Evolutionary conservation across 1,140 invertebrate genomes (phyloP).

Genomic region (Cotesia typhae): DNA sequence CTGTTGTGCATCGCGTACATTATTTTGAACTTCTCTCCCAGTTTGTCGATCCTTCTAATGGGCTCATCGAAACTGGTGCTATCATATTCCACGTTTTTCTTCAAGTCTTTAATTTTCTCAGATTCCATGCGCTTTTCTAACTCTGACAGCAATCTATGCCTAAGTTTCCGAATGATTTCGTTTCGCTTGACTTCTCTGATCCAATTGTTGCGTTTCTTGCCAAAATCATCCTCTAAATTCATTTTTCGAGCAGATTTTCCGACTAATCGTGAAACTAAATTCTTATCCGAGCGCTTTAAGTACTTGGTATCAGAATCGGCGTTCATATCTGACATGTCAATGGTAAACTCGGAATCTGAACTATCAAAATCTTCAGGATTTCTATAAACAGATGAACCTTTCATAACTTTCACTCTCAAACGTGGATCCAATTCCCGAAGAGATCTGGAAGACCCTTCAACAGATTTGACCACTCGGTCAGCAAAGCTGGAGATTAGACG

Average conservation of each 20-base stretch:
- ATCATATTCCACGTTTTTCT: background rate
- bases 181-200: slow-evolving; percentile 34
- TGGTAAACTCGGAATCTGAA: slow-evolving; percentile 32
- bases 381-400: slow-evolving; percentile 11
- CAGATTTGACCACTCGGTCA: slow-evolving; percentile 35
- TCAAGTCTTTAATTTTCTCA: slow-evolving; percentile 12
- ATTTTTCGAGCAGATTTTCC: slow-evolving; percentile 32
- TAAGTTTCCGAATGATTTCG: slow-evolving; percentile 14
- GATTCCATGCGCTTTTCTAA: background rate
- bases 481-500: slow-evolving; percentile 34
- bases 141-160: slow-evolving; percentile 1
- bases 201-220: slow-evolving; percentile 36
- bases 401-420: slow-evolving; percentile 30
- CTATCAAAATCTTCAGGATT: slow-evolving; percentile 29
- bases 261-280: slow-evolving; percentile 7
- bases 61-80: background rate
- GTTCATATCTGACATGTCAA: slow-evolving; percentile 24
- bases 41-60: background rate
- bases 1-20: slow-evolving; percentile 34
- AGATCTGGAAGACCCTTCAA: background rate
- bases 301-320: no score
- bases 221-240: slow-evolving; percentile 32
- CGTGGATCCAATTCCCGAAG: slow-evolving; percentile 24
- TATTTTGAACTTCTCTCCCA: slow-evolving; percentile 40
- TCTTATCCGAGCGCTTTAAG: background rate